phyloP scores from a whole-genome alignment of 2,113 vertebrate genomes.

The Ailurus styani region DNA sequence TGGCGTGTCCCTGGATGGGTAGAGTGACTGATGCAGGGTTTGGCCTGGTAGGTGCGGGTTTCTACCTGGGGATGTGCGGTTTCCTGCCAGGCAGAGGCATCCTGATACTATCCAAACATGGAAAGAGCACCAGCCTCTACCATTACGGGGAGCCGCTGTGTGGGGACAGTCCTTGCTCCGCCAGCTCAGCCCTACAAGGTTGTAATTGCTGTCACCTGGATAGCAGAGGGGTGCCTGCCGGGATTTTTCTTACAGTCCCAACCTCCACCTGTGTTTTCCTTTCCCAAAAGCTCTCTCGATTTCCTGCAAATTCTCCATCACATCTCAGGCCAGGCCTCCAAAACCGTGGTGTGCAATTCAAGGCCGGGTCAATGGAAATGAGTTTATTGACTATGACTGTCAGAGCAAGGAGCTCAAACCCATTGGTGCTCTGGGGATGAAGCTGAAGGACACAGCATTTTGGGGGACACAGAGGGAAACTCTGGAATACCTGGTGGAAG shows the following conservation, averaged over 20 bases:
- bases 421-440: neutral
- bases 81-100: neutral
- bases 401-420: neutral
- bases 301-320: neutral
- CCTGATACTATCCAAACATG: too few species aligned
- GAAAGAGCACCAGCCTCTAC: neutral
- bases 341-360: neutral
- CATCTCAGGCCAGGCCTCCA: too few species aligned
- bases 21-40: neutral
- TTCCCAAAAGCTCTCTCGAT: neutral
- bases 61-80: neutral
- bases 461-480: neutral
- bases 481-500: neutral
- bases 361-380: neutral
- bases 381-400: neutral
- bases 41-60: neutral
- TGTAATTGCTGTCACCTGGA: neutral
- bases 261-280: neutral
- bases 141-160: rapidly evolving
- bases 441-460: neutral
- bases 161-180: neutral
- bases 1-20: neutral
- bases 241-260: neutral
- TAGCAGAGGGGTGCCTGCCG: too few species aligned
- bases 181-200: too few species aligned